phyloP scores from a whole-genome alignment of 2,797 vertebrate genomes.

The Rhodeus uyekii region DNA sequence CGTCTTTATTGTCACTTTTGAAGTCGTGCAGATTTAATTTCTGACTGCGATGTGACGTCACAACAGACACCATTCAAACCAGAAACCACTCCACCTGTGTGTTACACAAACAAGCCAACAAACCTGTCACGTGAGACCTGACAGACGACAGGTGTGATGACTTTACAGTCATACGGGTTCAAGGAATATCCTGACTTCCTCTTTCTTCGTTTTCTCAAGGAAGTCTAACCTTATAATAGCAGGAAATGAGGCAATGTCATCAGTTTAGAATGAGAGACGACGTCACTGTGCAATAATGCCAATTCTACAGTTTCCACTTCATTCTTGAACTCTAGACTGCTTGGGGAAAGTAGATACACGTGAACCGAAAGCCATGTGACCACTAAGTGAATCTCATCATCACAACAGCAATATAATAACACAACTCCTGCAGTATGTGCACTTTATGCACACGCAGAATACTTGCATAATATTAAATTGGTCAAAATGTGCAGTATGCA shows the following conservation, averaged over 20 bases:
- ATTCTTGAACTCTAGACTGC: neutral
- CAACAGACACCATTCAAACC: neutral
- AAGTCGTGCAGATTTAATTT: neutral
- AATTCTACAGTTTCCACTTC: neutral
- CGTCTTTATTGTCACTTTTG: neutral
- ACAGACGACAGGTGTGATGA: slow-evolving; percentile 31
- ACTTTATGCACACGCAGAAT: neutral
- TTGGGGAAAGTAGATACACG: neutral
- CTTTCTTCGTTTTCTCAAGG: neutral
- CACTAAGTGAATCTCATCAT: neutral
- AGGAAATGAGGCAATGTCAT: neutral
- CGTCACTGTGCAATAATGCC: neutral
- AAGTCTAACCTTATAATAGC: neutral
- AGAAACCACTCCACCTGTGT: neutral
- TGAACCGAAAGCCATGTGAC: slow-evolving; percentile 25
- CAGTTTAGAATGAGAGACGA: neutral
- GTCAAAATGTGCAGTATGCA: neutral
- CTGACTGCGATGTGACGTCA: neutral
- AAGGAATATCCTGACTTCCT: slow-evolving; percentile 5
- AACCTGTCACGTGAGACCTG: slow-evolving; percentile 12
- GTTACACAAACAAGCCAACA: neutral
- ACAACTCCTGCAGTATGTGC: neutral
- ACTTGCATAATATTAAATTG: neutral
- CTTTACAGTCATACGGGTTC: neutral
- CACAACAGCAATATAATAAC: neutral